Evolutionary conservation across 2,797 vertebrate genomes (phyloP).

Genomic region (Euthynnus affinis): DNA sequence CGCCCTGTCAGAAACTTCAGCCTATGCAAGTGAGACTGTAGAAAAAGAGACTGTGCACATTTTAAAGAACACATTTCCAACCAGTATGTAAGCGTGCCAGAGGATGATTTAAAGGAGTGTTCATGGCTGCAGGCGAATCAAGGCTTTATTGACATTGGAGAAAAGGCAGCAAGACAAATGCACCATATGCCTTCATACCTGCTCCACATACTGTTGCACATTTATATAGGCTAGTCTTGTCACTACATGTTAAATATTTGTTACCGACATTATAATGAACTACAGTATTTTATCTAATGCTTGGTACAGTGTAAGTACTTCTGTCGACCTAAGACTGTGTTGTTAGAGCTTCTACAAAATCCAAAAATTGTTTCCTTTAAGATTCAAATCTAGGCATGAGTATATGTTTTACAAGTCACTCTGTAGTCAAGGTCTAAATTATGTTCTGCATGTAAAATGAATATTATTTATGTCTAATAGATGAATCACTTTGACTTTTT

Average conservation of each 20-base stretch:
- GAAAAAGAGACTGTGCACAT: background rate
- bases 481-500: slow-evolving; percentile 58
- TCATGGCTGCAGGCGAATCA: slow-evolving; percentile 7
- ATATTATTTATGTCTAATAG: background rate
- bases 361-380: background rate
- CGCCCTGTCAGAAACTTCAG: background rate
- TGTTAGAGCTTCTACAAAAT: background rate
- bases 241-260: slow-evolving; percentile 3
- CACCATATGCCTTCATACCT: background rate
- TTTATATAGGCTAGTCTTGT: background rate
- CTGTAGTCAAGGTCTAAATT: background rate
- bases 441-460: background rate
- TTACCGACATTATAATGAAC: background rate
- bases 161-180: background rate
- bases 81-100: background rate
- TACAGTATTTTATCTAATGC: background rate
- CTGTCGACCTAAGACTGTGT: background rate
- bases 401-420: too few relatives aligned
- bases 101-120: slow-evolving; percentile 4
- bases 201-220: slow-evolving; percentile 4
- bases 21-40: background rate
- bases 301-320: background rate
- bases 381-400: background rate
- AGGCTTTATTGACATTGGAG: background rate
- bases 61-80: background rate